Base-by-base conservation (phyloP, 2,888 invertebrate species). In the Chirona hameri region DNA sequence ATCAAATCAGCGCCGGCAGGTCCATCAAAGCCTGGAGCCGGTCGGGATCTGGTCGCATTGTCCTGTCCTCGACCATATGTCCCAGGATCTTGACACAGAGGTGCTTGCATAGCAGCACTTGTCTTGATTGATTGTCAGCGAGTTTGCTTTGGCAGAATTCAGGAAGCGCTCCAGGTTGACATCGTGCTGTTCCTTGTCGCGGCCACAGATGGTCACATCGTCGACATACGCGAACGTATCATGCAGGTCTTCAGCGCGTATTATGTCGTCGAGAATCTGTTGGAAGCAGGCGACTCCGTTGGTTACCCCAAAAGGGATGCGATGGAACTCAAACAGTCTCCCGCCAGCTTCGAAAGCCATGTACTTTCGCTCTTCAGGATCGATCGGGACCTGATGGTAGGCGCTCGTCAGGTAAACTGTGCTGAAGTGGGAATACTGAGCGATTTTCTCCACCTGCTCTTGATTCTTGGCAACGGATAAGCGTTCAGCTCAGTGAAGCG, bases 1-100 rank as follows among this genome's bases (percentile, higher is more conserved):
- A n/a, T n/a, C n/a, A n/a, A n/a, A n/a, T n/a, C n/a, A n/a, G n/a
- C n/a, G n/a, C n/a, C n/a, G n/a, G n/a, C n/a, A n/a, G n/a, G n/a
- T n/a, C n/a, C 60, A 24, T 57, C 55, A 82, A 52, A 18, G 81
- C 55, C 81, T 81, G 81, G 4, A 82, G 69, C 14, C 79, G 76
- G 31, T 82, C 82, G 46, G 81, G 81, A 57, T 83, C 79, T 15
- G 82, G 83, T 65, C 31, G 72, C 1, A 72, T 72, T 12, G 72
- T 72, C 29, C 31, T 72, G 72, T 72, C 27, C 72, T 72, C 72
- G 27, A 72, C 29, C 72, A 72, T 12, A 12, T 72, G 72, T 24
- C 60, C 60, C 60, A 60, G n/a, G n/a, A 60, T 24, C 9, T 72
- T 72, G 4, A 14, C 29, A n/a, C n/a, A 14, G 15, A 29, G 29